Conservation (phyloP, 2,888 invertebrate genomes). For the Cremastinae sp. region DNA sequence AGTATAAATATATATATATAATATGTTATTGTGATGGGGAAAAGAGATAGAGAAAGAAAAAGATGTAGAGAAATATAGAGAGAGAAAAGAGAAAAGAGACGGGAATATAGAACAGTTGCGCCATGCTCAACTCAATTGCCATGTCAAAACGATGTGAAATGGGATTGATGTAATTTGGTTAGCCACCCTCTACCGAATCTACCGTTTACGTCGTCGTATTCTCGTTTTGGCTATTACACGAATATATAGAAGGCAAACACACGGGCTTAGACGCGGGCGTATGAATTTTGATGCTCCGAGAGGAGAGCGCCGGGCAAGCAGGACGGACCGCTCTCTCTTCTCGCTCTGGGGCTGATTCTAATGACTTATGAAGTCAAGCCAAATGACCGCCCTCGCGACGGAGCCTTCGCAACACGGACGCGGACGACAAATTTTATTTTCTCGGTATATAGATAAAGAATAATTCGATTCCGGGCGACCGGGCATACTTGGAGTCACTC, state of each 20-base stretch:
- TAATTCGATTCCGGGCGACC: conserved; percentile 36
- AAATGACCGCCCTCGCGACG: conserved; percentile 75
- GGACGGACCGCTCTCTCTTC: conserved; percentile 56
- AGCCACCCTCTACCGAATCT: conserved; percentile 67
- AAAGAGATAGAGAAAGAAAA: neutral
- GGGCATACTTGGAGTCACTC: conserved; percentile 68
- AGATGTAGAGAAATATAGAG: conserved; percentile 4
- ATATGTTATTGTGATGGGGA: too few relatives aligned
- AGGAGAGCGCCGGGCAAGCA: conserved; percentile 72
- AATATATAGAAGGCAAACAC: neutral
- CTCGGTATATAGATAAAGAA: conserved; percentile 21
- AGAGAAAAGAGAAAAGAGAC: conserved; percentile 38
- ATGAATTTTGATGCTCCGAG: conserved; percentile 63
- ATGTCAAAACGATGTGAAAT: conserved; percentile 80
- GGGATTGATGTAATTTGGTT: conserved; percentile 81
- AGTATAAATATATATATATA: too few relatives aligned
- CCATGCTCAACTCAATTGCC: conserved; percentile 78
- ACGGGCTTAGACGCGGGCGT: neutral
- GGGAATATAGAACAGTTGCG: conserved; percentile 79
- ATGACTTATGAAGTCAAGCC: conserved; percentile 81
- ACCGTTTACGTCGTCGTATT: conserved; percentile 65
- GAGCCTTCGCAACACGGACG: neutral
- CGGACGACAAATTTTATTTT: neutral
- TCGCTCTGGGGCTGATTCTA: conserved; percentile 76
- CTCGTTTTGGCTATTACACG: conserved; percentile 27